Percentiles rank a stretch among this genome's conserved stretches.
Evolutionary conservation across 35 echinoderm and acorn worm species (phyloP).

Genomic region (Eucidaris tribuloides): DNA sequence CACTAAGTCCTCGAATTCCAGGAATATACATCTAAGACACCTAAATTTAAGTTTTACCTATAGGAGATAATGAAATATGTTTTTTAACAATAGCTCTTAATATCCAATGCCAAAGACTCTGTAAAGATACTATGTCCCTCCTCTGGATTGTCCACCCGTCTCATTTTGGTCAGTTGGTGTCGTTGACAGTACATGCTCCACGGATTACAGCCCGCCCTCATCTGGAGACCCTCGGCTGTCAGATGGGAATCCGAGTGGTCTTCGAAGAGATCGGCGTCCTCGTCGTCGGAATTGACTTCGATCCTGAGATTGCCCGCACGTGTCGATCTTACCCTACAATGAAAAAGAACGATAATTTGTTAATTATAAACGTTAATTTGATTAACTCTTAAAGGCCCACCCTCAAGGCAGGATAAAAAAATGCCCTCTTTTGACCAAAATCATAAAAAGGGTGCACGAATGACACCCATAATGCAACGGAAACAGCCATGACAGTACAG

Average conservation of each 20-base stretch:
- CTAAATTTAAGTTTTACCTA: too few species aligned
- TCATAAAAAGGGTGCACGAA: not conserved
- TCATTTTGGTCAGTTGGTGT: slow-evolving; percentile 70
- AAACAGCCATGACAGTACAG: not conserved
- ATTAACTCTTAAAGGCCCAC: not conserved
- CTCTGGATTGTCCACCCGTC: not conserved
- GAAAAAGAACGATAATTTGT: not conserved
- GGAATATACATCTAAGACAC: too few species aligned
- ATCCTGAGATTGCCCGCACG: slow-evolving; percentile 27
- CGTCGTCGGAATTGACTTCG: slow-evolving; percentile 34
- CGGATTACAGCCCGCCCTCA: slow-evolving; percentile 43
- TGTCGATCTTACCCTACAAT: slow-evolving; percentile 35
- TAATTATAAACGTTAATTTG: not conserved
- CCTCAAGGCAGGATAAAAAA: not conserved
- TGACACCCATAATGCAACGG: not conserved
- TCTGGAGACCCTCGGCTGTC: not conserved
- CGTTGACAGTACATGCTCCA: slow-evolving; percentile 77
- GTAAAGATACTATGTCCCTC: slow-evolving; percentile 83
- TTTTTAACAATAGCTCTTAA: too few species aligned
- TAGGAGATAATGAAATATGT: too few species aligned
- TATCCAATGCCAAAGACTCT: too few species aligned
- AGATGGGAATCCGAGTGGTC: slow-evolving; percentile 34
- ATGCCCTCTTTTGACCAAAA: not conserved
- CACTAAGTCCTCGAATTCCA: too few species aligned
- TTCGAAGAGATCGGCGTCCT: slow-evolving; percentile 53